Evolutionary conservation across 2,113 vertebrate species (phyloP), one percentile per base, ranked within the genome.

Genomic region (western clawed frog (Xenopus tropicalis)): DNA sequence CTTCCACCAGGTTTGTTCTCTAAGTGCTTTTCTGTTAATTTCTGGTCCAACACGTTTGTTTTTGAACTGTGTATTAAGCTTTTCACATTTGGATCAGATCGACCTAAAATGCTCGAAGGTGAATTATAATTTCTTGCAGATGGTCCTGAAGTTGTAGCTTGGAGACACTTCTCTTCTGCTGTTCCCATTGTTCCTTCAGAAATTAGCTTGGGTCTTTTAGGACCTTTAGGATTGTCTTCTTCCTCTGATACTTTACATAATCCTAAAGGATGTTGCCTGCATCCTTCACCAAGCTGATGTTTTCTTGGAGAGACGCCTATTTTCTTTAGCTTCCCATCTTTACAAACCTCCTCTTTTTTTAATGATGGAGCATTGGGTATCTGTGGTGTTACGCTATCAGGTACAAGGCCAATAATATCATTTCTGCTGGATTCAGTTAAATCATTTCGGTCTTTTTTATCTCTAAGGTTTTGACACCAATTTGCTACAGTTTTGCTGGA

Each of bases 21-120:
- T 37, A 37, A 37, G 29, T 83, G 88, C 62, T 90, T 93, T 82
- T 89, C 92, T 19, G 87, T 81, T 81, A 91, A 90, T 82, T 96
- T 97, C 74, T 94, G 88, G 83, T 98, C 93, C 80, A 93, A 78
- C 81, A 93, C 87, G 74, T 88, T 95, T n/a, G 84, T 92, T 80
- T 96, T 93, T 78, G 90, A 84, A 82, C 88, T 85, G 80, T 87
- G 82, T 72, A 89, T 85, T 78, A 87, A 87, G 54, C 86, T 87
- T 74, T 81, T 77, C 12, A 82, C 83, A 84, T 74, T 37, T 14
- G 46, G 46, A 48, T 48, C 46, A 48, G 46, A 17, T 48, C 85
- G 77, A 37, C 73, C 90, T 88, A 8, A 74, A 23, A 86, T 86
- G 54, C 83, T 83, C 81, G 84, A 88, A 79, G 84, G 85, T 83